Percentiles rank a stretch among this genome's conserved stretches.
These are phyloP conservation scores for Ursus arctos DNA, from an alignment of 2,113 vertebrate genomes.

Conservation along the genomic window DNA sequence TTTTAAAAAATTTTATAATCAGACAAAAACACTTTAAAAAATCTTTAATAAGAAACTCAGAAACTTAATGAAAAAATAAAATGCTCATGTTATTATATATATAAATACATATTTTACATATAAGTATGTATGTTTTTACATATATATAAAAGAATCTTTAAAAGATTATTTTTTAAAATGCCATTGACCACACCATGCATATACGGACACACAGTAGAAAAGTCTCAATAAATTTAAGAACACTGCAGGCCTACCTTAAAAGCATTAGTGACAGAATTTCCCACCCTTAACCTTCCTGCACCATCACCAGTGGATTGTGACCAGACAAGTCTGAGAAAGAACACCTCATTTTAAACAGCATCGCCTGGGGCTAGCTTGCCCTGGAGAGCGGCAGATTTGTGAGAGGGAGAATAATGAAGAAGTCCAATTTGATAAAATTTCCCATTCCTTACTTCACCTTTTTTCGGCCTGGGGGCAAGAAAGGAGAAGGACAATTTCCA, in stretches of 20 bases:
- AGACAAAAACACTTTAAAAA: constrained; percentile 18
- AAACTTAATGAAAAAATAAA: not conserved
- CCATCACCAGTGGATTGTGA: not conserved
- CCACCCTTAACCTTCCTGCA: not conserved
- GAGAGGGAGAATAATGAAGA: constrained; percentile 64
- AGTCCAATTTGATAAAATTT: constrained; percentile 64
- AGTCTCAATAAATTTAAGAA: not conserved
- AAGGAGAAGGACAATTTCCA: constrained; percentile 47
- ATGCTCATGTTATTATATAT: not conserved
- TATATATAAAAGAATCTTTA: not conserved
- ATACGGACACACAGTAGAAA: not conserved
- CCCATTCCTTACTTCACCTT: constrained; percentile 16
- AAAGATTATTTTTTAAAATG: not conserved
- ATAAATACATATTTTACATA: not conserved
- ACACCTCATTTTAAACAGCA: constrained; percentile 49
- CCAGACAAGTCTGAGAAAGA: not conserved
- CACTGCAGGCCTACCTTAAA: not conserved
- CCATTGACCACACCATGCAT: not conserved
- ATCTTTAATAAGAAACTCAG: not conserved
- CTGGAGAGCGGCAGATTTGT: not conserved
- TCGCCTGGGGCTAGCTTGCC: not conserved
- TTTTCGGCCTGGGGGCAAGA: constrained; percentile 3
- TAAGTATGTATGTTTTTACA: not conserved
- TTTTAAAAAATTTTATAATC: not conserved
- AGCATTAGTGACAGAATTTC: not conserved